Conservation (phyloP, 1,140 invertebrate genomes). For the Caenorhabditis elegans region WBcel235 BX284605.5:9375001-9375500, state of each 20-base stretch:
- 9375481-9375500: too few species aligned
- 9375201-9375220: too few species aligned
- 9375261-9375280: too few species aligned
- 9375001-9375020: not conserved
- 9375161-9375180: not conserved
- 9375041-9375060: not conserved
- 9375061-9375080: not conserved
- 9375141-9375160: not conserved
- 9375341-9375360: not conserved
- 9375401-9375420: not conserved
- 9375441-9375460: not conserved
- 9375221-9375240: too few species aligned
- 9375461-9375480: too few species aligned
- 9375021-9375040: not conserved
- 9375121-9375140: not conserved
- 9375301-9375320: too few species aligned
- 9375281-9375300: too few species aligned
- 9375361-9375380: not conserved
- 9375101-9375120: not conserved
- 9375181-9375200: not conserved
- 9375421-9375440: constrained; percentile 7
- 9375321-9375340: too few species aligned
- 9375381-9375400: not conserved
- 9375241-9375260: too few species aligned
- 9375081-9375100: constrained; percentile 3